Conservation (phyloP, 1,140 invertebrate genomes). For the Ectropis grisescens region DNA sequence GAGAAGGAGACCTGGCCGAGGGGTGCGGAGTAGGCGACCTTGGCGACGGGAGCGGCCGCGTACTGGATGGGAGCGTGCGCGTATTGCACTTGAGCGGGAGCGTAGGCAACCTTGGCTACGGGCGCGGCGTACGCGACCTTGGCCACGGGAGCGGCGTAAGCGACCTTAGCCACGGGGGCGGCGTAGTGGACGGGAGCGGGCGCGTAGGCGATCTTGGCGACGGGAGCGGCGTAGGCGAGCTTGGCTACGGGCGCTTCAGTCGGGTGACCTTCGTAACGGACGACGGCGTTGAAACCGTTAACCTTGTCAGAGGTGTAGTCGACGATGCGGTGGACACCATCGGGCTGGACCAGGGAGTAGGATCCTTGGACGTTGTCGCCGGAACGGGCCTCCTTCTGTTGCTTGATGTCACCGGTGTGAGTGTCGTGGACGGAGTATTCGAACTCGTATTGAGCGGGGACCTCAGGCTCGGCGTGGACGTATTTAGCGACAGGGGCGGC, state of each 20-base stretch:
- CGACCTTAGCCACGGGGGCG: slow-evolving; percentile 25
- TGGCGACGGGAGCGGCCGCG: slow-evolving; percentile 22
- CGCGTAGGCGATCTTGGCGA: slow-evolving; percentile 17
- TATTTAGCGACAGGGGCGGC: slow-evolving; percentile 13
- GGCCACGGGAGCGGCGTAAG: slow-evolving; percentile 24
- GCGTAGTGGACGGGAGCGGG: slow-evolving; percentile 12
- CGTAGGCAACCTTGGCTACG: slow-evolving; percentile 16
- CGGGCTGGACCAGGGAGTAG: slow-evolving; percentile 72
- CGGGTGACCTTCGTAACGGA: slow-evolving; percentile 21
- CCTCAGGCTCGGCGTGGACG: slow-evolving; percentile 24
- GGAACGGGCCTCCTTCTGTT: slow-evolving; percentile 41
- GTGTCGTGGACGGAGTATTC: slow-evolving; percentile 55
- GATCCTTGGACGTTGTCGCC: slow-evolving; percentile 75
- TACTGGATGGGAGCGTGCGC: slow-evolving; percentile 25
- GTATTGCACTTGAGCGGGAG: slow-evolving; percentile 23
- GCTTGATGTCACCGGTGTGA: slow-evolving; percentile 53
- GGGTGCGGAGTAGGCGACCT: slow-evolving; percentile 18
- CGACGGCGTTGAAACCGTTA: slow-evolving; percentile 24
- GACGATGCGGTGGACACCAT: slow-evolving; percentile 70
- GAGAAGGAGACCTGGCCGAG: slow-evolving; percentile 35
- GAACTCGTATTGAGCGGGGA: slow-evolving; percentile 62
- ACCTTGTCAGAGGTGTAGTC: slow-evolving; percentile 66
- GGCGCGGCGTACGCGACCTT: slow-evolving; percentile 14
- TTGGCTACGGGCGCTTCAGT: neutral
- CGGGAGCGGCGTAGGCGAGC: slow-evolving; percentile 6